Evolutionary conservation across 2,888 invertebrate species (phyloP).

Genomic region (Colostygia pectinataria): DNA sequence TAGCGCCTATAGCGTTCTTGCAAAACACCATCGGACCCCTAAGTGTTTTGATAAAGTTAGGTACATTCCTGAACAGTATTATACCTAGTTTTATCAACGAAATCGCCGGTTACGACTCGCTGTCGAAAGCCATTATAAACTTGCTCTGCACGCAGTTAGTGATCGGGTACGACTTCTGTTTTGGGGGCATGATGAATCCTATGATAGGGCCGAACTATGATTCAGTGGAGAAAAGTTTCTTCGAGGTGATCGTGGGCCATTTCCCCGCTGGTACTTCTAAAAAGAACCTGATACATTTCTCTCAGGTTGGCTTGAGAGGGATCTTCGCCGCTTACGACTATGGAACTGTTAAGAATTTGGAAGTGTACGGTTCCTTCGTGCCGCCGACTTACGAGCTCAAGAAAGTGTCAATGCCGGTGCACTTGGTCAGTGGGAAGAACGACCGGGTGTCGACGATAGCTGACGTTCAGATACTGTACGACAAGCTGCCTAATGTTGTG

Average conservation of each 20-base stretch:
- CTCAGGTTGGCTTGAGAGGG: slow-evolving; percentile 40
- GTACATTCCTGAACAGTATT: slow-evolving; percentile 30
- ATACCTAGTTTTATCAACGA: slow-evolving; percentile 33
- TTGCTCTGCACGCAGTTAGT: slow-evolving; percentile 34
- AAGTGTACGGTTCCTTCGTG: slow-evolving; percentile 35
- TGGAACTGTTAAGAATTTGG: slow-evolving; percentile 41
- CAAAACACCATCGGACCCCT: slow-evolving; percentile 21
- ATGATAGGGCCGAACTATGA: slow-evolving; percentile 35
- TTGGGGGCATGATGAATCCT: slow-evolving; percentile 33
- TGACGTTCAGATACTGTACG: slow-evolving; percentile 41
- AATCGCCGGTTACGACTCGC: slow-evolving; percentile 34
- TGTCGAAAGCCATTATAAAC: slow-evolving; percentile 32
- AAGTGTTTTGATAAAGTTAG: slow-evolving; percentile 22
- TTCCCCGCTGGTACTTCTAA: slow-evolving; percentile 50
- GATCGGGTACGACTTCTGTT: slow-evolving; percentile 40
- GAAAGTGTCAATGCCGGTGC: slow-evolving; percentile 44
- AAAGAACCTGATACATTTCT: slow-evolving; percentile 49
- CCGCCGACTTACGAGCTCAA: slow-evolving; percentile 52
- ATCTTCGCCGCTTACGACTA: slow-evolving; percentile 52
- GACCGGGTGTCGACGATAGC: slow-evolving; percentile 45
- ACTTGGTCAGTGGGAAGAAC: slow-evolving; percentile 44
- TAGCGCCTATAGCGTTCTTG: slow-evolving; percentile 34
- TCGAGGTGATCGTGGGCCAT: slow-evolving; percentile 37
- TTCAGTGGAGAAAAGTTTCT: slow-evolving; percentile 44
- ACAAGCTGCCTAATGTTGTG: slow-evolving; percentile 43